Evolutionary conservation across 1,140 invertebrate species (phyloP).

Genomic region (Carposina sasakii): DNA sequence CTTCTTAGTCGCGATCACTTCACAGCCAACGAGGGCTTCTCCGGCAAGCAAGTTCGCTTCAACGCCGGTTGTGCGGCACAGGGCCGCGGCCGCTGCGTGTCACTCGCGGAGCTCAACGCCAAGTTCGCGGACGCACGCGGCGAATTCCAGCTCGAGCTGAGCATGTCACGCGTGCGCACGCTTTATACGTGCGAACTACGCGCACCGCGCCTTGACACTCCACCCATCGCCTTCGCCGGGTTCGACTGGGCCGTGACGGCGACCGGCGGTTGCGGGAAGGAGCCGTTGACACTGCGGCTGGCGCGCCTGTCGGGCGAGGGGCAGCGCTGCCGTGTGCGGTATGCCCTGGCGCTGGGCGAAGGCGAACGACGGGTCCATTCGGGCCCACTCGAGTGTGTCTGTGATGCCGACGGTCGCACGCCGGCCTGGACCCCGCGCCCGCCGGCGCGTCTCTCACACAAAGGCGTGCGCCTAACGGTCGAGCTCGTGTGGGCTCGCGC

Average conservation of each 20-base stretch:
- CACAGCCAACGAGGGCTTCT: conserved; percentile 87
- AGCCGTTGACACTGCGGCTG: conserved; percentile 76
- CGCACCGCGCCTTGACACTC: conserved; percentile 70
- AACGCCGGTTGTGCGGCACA: conserved; percentile 82
- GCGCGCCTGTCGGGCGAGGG: conserved; percentile 87
- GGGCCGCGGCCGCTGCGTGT: conserved; percentile 86
- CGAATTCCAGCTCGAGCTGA: conserved; percentile 87
- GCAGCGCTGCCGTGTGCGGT: conserved; percentile 84
- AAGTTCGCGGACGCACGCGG: conserved; percentile 88
- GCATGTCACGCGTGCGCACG: conserved; percentile 84
- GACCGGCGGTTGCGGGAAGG: conserved; percentile 73
- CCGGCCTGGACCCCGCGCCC: conserved; percentile 82
- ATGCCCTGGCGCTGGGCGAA: conserved; percentile 82
- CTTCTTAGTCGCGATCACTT: conserved; percentile 90
- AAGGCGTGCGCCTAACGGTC: conserved; percentile 52
- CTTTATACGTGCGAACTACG: conserved; percentile 83
- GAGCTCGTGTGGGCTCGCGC: conserved; percentile 74
- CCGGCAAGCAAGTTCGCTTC: conserved; percentile 83
- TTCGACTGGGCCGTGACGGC: conserved; percentile 90
- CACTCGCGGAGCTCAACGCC: conserved; percentile 82
- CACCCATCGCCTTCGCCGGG: conserved; percentile 72
- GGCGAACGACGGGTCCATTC: conserved; percentile 83
- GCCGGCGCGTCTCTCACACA: conserved; percentile 46
- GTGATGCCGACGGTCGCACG: conserved; percentile 82
- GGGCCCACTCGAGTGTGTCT: conserved; percentile 83